Base-by-base conservation (phyloP, 1,140 invertebrate genomes). In the Tetramorium simillimum region DNA sequence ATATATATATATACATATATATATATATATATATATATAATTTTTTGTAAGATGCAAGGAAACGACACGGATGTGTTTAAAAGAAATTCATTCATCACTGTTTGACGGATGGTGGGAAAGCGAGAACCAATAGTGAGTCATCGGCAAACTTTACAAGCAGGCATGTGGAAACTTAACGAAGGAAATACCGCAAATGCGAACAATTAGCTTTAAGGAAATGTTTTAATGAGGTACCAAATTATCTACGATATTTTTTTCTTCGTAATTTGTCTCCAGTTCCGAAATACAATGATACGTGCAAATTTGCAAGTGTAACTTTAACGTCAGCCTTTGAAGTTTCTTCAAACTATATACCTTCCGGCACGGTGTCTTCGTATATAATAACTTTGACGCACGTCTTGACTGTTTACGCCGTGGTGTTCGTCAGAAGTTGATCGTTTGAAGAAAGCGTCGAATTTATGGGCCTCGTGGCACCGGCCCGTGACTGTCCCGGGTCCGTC, bases 381-480 rank as follows among this genome's bases (percentile, higher is more conserved):
- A 62, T 77, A 77, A 63, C 16, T 46, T 3, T 43, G 37, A 46
- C 56, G 16, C 21, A 80, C 33, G 21, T 40, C 33, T 24, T 33
- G 18, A 7, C 16, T 28, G 21, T 62, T 70, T 51, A 70, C 46
- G 33, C 3, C 14, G n/a, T 60, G 21, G 24, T 24, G 53, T 70
- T 70, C 10, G 46, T 67, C 77, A 28, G n/a, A n/a, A n/a, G n/a
- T n/a, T n/a, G n/a, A n/a, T n/a, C 1, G 43, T 80, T 65, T 80
- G 10, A 80, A 80, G 62, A 70, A 88, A 43, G n/a, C 56, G 37
- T 49, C 12, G 67, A 69, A 76, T 73, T 88, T 75, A 75, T 82
- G 37, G 14, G 49, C 51, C 21, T 53, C 0, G 24, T 16, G 51
- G 16, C 69, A 56, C 40, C 87, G 49, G 9, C 60, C 77, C 21